Conservation (phyloP, 2,113 vertebrate genomes). For the Lipophrys pholis region DNA sequence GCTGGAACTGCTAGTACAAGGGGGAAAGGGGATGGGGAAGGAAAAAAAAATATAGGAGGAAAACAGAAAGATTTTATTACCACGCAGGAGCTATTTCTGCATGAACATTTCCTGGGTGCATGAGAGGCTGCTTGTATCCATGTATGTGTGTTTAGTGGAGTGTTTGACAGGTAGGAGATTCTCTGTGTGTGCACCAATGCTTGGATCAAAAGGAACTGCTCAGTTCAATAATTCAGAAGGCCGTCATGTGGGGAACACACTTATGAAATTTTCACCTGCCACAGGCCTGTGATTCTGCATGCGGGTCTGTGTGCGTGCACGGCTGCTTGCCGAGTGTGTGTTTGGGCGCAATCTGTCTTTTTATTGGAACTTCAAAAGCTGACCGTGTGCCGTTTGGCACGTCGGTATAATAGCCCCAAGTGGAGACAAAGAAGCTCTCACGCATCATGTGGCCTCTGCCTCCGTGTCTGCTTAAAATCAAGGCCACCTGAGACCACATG, state of each 20-base stretch:
- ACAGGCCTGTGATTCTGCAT: slow-evolving; percentile 8
- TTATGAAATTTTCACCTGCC: slow-evolving; percentile 63
- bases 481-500: slow-evolving; percentile 71
- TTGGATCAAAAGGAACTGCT: slow-evolving; percentile 69
- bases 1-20: slow-evolving; percentile 9
- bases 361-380: slow-evolving; percentile 55
- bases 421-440: slow-evolving; percentile 56
- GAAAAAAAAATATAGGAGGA: background rate
- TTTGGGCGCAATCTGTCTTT: slow-evolving; percentile 21
- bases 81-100: background rate
- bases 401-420: slow-evolving; percentile 52
- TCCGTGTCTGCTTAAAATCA: slow-evolving; percentile 64
- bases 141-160: slow-evolving; percentile 61
- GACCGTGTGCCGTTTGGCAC: slow-evolving; percentile 34
- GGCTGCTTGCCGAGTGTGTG: slow-evolving; percentile 21
- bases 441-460: slow-evolving; percentile 48
- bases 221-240: slow-evolving; percentile 77
- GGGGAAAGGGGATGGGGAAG: background rate
- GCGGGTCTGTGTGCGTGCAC: background rate
- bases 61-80: background rate
- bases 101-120: slow-evolving; percentile 37
- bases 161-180: slow-evolving; percentile 70
- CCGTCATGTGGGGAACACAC: slow-evolving; percentile 59
- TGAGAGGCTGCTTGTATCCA: slow-evolving; percentile 21
- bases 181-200: slow-evolving; percentile 54